Evolutionary conservation across 1,140 invertebrate genomes (phyloP).

Genomic region (Steinernema feltiae): DNA sequence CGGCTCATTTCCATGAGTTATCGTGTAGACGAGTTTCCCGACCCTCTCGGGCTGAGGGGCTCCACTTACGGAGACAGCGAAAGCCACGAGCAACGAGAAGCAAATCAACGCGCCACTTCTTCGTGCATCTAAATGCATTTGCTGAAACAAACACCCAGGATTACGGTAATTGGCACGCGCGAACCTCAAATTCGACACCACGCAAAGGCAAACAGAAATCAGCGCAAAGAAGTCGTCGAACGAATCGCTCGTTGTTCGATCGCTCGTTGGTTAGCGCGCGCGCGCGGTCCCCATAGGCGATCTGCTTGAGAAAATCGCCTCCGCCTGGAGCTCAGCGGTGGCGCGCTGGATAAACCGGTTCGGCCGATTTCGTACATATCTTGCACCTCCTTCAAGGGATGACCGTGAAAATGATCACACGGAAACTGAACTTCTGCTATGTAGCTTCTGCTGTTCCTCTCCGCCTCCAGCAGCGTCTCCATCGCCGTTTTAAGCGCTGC

Average conservation of each 20-base stretch:
- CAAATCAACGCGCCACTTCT: neutral
- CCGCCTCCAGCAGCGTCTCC: neutral
- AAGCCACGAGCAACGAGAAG: neutral
- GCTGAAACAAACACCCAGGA: constrained; percentile 9
- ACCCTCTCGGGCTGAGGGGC: neutral
- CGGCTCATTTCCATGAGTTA: neutral
- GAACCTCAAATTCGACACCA: neutral
- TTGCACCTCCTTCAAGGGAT: neutral
- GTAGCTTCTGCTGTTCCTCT: neutral
- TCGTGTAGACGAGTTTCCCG: constrained; percentile 3
- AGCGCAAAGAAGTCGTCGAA: neutral
- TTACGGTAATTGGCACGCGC: neutral
- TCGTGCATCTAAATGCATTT: neutral
- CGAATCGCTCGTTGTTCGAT: neutral
- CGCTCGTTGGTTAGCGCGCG: neutral
- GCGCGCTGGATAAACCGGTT: neutral
- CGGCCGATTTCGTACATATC: neutral
- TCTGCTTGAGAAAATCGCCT: constrained; percentile 10
- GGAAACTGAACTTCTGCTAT: no score
- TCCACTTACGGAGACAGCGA: neutral
- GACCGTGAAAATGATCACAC: neutral
- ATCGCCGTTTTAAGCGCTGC: neutral
- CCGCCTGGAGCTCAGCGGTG: neutral
- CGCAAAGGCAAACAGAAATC: neutral
- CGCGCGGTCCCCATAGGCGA: neutral